phyloP scores from a whole-genome alignment of 2,113 vertebrate species.

The Myodes glareolus region DNA sequence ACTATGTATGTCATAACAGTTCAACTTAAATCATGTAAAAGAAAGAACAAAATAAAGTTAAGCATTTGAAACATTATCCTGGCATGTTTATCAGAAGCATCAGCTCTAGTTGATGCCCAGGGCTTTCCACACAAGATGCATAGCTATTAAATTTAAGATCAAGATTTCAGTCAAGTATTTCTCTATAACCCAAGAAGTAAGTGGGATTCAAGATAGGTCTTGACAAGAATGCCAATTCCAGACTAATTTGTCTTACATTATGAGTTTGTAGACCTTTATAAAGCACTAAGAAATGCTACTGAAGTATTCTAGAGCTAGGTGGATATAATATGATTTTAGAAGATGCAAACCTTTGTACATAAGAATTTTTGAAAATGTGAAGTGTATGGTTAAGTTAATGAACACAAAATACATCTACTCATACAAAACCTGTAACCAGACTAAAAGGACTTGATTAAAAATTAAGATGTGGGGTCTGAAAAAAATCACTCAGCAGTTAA shows the following conservation, averaged over 20 bases:
- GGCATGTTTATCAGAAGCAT: neutral
- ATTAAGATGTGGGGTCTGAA: neutral
- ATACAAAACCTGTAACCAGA: constrained; percentile 22
- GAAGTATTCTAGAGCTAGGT: neutral
- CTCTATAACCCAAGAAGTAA: neutral
- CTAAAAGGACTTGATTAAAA: constrained; percentile 59
- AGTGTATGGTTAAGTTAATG: constrained; percentile 53
- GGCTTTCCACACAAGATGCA: neutral
- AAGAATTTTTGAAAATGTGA: constrained; percentile 42
- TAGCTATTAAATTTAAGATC: neutral
- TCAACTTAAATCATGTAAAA: constrained; percentile 18
- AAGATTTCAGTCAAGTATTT: neutral
- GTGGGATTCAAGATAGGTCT: neutral
- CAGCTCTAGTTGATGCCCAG: neutral
- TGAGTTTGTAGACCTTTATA: constrained; percentile 14
- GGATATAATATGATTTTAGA: constrained; percentile 49
- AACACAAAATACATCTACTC: constrained; percentile 58
- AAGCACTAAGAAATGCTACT: neutral
- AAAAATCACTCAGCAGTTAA: neutral
- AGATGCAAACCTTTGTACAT: constrained; percentile 64
- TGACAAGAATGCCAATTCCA: neutral
- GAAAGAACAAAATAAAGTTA: constrained; percentile 7
- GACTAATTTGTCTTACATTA: neutral
- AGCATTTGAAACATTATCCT: constrained; percentile 37
- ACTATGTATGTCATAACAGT: neutral